Evolutionary conservation across 1,140 invertebrate species (phyloP).

Genomic region (Hyles euphorbiae): DNA sequence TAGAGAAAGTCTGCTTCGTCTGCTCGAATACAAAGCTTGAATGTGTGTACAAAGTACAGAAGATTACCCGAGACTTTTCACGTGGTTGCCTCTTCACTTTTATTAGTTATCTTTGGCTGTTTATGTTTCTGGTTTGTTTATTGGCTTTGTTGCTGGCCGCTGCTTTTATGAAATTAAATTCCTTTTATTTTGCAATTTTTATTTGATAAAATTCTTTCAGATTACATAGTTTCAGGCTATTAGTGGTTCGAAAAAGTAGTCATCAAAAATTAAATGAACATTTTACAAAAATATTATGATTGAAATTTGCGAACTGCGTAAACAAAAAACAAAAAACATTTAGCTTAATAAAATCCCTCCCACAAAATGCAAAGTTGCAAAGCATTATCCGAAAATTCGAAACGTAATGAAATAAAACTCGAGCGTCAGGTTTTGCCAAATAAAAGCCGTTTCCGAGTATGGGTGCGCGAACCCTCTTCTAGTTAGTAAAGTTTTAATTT

Average conservation of each 20-base stretch:
- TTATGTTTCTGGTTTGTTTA: too few species aligned
- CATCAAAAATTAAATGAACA: too few species aligned
- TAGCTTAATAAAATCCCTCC: not conserved
- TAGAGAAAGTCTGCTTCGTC: constrained; percentile 40
- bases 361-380: too few species aligned
- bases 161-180: too few species aligned
- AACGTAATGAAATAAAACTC: too few species aligned
- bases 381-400: too few species aligned
- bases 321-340: constrained; percentile 1
- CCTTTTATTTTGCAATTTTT: not conserved
- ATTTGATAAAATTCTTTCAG: not conserved
- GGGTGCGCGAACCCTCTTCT: constrained; percentile 12
- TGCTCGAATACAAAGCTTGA: constrained; percentile 36
- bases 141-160: too few species aligned
- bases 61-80: constrained; percentile 3
- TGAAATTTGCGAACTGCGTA: not conserved
- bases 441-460: too few species aligned
- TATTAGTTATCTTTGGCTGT: too few species aligned
- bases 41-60: constrained; percentile 7
- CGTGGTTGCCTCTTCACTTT: constrained; percentile 1
- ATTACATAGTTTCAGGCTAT: too few species aligned
- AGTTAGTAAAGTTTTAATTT: constrained; percentile 64
- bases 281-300: not conserved
- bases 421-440: too few species aligned
- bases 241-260: too few species aligned